Percentiles rank a stretch among this genome's conserved stretches.
Evolutionary conservation across 2,888 invertebrate species (phyloP).

Genomic region (Oscheius sp.): DNA sequence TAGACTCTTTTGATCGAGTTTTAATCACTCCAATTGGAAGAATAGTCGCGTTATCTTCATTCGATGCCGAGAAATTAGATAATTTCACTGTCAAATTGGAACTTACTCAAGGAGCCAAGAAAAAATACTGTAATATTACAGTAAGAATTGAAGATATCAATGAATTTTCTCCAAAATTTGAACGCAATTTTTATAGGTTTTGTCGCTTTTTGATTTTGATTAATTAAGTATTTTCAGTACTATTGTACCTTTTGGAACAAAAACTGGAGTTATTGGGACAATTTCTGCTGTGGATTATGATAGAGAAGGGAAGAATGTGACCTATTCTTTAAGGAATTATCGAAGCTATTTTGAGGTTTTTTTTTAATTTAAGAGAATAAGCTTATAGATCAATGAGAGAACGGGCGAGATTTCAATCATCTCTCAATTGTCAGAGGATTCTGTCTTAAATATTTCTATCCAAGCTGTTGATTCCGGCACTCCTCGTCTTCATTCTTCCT

Average conservation of each 20-base stretch:
- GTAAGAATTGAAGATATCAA: constrained; percentile 18
- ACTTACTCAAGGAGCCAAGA: neutral
- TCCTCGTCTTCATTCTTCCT: neutral
- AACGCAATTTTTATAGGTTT: constrained; percentile 14
- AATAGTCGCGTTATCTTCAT: neutral
- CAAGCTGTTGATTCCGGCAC: constrained; percentile 4
- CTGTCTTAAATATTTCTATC: constrained; percentile 6
- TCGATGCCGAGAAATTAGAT: constrained; percentile 2
- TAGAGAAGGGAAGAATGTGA: neutral
- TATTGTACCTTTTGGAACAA: neutral
- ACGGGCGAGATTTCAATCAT: neutral
- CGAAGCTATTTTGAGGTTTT: neutral
- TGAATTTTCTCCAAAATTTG: constrained; percentile 18
- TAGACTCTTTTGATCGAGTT: neutral
- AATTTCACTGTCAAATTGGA: constrained; percentile 2
- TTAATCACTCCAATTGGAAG: constrained; percentile 17
- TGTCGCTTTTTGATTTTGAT: neutral
- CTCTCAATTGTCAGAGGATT: neutral
- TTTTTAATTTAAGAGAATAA: neutral
- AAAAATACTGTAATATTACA: neutral
- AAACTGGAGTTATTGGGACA: neutral
- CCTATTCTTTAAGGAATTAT: neutral
- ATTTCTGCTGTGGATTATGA: neutral
- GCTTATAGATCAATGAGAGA: constrained; percentile 4
- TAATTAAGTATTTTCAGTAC: constrained; percentile 4